Percentiles rank a stretch among this genome's conserved stretches.
Conservation (phyloP, 2,113 vertebrate genomes). For the Rhabdomys dilectus region DNA sequence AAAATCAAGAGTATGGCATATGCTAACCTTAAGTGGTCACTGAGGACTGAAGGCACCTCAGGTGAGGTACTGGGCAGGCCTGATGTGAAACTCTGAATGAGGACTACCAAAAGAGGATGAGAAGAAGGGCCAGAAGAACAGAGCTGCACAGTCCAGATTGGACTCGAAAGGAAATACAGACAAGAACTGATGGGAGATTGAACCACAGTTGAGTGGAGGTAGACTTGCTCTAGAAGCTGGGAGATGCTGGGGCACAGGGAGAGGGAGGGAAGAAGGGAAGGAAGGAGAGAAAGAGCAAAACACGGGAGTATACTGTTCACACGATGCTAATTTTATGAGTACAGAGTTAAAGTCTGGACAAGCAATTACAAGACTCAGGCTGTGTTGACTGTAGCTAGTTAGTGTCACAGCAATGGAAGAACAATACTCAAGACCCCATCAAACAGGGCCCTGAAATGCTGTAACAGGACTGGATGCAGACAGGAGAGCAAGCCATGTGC, state of each 20-base stretch:
- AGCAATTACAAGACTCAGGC: background rate
- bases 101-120: background rate
- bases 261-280: no score
- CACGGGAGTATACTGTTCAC: accelerated
- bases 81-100: background rate
- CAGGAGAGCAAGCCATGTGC: background rate
- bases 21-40: background rate
- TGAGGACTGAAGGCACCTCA: background rate
- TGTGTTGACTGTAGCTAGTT: background rate
- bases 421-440: background rate
- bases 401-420: background rate
- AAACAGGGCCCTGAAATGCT: background rate
- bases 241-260: background rate
- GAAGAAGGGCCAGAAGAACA: background rate
- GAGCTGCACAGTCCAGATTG: background rate
- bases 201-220: background rate
- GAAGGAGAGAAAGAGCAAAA: background rate
- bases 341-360: background rate
- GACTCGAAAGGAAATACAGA: background rate
- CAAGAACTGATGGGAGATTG: background rate
- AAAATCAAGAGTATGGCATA: background rate
- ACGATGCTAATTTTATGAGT: background rate
- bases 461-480: background rate
- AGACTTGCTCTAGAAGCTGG: background rate
- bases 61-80: background rate